Conservation (phyloP, 2,797 vertebrate genomes). For the Anomalospiza imberbis region DNA sequence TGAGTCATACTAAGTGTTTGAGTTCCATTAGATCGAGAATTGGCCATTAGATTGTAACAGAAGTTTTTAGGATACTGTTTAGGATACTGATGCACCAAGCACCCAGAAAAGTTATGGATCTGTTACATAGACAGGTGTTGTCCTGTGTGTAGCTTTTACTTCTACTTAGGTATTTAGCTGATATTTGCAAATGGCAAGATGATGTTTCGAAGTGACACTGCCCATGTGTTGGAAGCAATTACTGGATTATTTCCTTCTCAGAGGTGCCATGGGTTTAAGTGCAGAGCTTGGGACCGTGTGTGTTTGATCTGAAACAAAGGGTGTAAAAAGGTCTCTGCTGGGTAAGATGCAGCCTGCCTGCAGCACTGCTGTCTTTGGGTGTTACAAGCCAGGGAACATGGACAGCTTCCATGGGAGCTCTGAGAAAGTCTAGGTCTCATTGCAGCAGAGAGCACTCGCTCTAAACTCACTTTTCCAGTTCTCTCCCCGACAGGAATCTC, state of each 20-base stretch:
- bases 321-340: background rate
- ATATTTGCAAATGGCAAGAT: background rate
- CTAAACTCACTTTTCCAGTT: background rate
- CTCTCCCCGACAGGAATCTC: background rate
- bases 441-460: background rate
- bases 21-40: background rate
- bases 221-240: background rate
- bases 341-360: background rate
- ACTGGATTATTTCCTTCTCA: background rate
- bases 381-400: fast-evolving
- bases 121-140: background rate
- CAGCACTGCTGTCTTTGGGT: background rate
- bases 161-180: background rate
- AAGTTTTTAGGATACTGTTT: background rate
- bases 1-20: background rate
- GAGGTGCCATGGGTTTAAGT: background rate
- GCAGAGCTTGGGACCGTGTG: background rate
- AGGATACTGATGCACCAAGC: background rate
- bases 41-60: background rate
- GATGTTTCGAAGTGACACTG: background rate
- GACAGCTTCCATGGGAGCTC: background rate
- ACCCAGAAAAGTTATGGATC: background rate
- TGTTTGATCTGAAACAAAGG: background rate
- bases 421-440: background rate
- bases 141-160: background rate